Conservation (phyloP, 2,888 invertebrate species). For the Mimumesa dahlbomi region DNA sequence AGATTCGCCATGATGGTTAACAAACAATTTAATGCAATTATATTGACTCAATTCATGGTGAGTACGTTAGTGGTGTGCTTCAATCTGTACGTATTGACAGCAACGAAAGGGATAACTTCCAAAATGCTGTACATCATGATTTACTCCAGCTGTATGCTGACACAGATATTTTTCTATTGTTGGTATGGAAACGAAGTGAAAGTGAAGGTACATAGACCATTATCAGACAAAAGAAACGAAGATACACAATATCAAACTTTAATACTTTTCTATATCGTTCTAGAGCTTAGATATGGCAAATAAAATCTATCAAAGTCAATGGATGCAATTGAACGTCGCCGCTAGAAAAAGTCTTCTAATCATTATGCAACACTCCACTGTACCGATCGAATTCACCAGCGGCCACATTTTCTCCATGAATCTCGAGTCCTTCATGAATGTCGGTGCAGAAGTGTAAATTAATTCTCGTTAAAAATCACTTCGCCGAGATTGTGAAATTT, state of each 20-base stretch:
- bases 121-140: not conserved
- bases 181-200: slow-evolving; percentile 65
- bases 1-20: slow-evolving; percentile 26
- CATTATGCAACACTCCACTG: slow-evolving; percentile 50
- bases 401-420: slow-evolving; percentile 45
- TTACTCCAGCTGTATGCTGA: slow-evolving; percentile 44
- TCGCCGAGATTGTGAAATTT: not conserved
- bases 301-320: slow-evolving; percentile 39
- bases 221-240: not conserved
- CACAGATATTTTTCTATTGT: slow-evolving; percentile 65
- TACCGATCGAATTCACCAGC: slow-evolving; percentile 49
- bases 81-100: slow-evolving; percentile 15
- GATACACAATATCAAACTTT: too few species aligned
- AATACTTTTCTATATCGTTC: too few species aligned
- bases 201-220: slow-evolving; percentile 33
- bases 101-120: not conserved
- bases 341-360: slow-evolving; percentile 41
- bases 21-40: slow-evolving; percentile 3
- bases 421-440: slow-evolving; percentile 45
- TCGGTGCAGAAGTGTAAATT: not conserved
- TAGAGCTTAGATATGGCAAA: slow-evolving; percentile 28
- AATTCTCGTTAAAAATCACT: not conserved
- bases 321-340: slow-evolving; percentile 23
- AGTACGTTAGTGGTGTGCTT: slow-evolving; percentile 24
- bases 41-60: slow-evolving; percentile 21